A percentile compares a stretch with the other conserved stretches of the same genome.
Evolutionary conservation across 30 jellyfish, hydroid and myxozoan genomes (phyloP).

Genomic region (Pseudorhiza aurosa): DNA sequence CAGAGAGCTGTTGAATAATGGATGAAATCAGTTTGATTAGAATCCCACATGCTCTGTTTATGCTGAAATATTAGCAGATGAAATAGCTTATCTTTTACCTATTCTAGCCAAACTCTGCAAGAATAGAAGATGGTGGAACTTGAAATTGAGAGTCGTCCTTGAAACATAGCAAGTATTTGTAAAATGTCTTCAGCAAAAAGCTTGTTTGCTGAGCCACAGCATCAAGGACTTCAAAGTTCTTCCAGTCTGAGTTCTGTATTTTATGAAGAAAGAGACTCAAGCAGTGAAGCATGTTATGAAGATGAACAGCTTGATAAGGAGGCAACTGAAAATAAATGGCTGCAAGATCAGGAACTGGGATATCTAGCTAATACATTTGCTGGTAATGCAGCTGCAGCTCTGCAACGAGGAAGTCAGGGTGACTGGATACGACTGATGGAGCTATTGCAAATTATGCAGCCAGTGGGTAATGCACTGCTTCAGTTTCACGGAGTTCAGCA

Average conservation of each 20-base stretch:
- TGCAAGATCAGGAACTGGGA: conserved; percentile 39
- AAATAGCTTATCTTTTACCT: not conserved
- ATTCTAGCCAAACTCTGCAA: not conserved
- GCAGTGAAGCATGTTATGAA: too few species aligned
- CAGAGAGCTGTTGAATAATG: not conserved
- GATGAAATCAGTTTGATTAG: not conserved
- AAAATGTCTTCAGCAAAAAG: too few species aligned
- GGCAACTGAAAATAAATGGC: not conserved
- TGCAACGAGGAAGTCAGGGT: conserved; percentile 74
- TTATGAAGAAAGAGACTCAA: too few species aligned
- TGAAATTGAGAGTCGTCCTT: too few species aligned
- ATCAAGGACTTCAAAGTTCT: too few species aligned
- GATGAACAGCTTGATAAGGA: not conserved
- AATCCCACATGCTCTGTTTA: not conserved
- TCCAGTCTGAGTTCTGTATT: too few species aligned
- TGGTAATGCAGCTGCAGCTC: conserved; percentile 54
- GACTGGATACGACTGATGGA: conserved; percentile 87
- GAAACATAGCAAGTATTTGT: too few species aligned
- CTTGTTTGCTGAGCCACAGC: too few species aligned
- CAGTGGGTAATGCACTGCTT: conserved; percentile 54
- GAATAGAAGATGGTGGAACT: too few species aligned
- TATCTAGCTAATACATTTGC: conserved; percentile 49
- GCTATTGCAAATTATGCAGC: conserved; percentile 53
- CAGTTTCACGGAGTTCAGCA: conserved; percentile 50
- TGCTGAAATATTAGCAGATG: not conserved